Evolutionary conservation across 2,113 vertebrate genomes (phyloP), one percentile per base, ranked within the genome.

Genomic region (Planiliza haematocheilus): DNA sequence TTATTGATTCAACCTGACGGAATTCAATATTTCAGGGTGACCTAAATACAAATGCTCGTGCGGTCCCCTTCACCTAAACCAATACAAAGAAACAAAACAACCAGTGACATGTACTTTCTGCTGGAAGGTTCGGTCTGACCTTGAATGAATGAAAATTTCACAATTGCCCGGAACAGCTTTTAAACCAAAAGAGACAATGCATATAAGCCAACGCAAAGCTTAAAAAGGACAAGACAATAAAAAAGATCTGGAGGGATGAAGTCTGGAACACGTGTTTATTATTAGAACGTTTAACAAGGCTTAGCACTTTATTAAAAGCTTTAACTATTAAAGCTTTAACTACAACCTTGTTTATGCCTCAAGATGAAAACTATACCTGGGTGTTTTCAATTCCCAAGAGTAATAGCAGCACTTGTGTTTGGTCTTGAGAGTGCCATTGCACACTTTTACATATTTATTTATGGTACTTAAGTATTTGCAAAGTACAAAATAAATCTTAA

Each of bases 261-360:
- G 30, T 84, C 69, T 67, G 60, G n/a, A 74, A 16, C 76, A 60
- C 37, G 20, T 0, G 1, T 8, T 24, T 30, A 38, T 52, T 34
- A 20, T 75, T 52, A 69, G 65, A 46, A 7, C 16, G 43, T 83
- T 63, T 67, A 78, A 73, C 57, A 63, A 13, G 34, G 12, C 67
- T 38, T 5, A 30, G 34, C 14, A 56, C 45, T 18, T 62, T 12
- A 46, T 66, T 62, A 66, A 81, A 73, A 52, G 9, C 45, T 69
- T 14, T 66, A 67, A 30, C 24, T 30, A 5, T 5, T 30, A 79
- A 73, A 52, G 8, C 45, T 69, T 14, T 66, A 67, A 53, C 7
- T 59, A 36, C 58, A 43, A 17, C 14, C 11, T 1, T 74, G 17
- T 39, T 42, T 13, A 45, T 61, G 38, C 34, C 24, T 46, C 37